Percentiles rank a stretch among this genome's conserved stretches.
phyloP scores from a whole-genome alignment of 1,140 invertebrate species.

The Chionoecetes opilio region DNA sequence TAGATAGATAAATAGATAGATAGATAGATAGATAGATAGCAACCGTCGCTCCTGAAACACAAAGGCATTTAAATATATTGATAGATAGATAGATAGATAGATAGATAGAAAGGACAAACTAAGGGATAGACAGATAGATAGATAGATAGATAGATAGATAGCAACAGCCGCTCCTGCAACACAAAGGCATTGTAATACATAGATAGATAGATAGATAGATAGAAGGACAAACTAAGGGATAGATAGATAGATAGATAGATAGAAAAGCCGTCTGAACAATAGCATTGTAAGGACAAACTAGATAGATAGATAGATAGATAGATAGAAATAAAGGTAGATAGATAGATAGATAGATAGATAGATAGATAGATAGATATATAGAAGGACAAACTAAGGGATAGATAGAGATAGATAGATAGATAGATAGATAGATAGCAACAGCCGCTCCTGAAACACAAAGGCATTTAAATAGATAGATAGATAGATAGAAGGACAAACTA shows the following conservation, averaged over 20 bases:
- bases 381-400: not conserved
- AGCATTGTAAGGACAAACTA: too few species aligned
- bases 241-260: not conserved
- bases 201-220: not conserved
- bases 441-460: constrained; percentile 89
- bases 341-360: too few species aligned
- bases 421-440: constrained; percentile 92
- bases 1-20: constrained; percentile 16
- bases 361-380: constrained; percentile 16
- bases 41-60: constrained; percentile 92
- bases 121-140: constrained; percentile 1
- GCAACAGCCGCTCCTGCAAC: constrained; percentile 92
- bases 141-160: constrained; percentile 89
- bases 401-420: not conserved
- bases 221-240: not conserved
- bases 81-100: not conserved
- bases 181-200: not conserved
- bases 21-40: constrained; percentile 89
- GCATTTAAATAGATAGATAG: not conserved
- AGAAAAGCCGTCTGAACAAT: too few species aligned
- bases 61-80: not conserved
- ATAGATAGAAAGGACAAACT: not conserved
- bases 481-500: not conserved
- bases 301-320: too few species aligned
- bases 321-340: too few species aligned